These are phyloP conservation scores for Orientallactaga sibirica DNA, from an alignment of 2,797 vertebrate species.

Conservation along the genomic window DNA sequence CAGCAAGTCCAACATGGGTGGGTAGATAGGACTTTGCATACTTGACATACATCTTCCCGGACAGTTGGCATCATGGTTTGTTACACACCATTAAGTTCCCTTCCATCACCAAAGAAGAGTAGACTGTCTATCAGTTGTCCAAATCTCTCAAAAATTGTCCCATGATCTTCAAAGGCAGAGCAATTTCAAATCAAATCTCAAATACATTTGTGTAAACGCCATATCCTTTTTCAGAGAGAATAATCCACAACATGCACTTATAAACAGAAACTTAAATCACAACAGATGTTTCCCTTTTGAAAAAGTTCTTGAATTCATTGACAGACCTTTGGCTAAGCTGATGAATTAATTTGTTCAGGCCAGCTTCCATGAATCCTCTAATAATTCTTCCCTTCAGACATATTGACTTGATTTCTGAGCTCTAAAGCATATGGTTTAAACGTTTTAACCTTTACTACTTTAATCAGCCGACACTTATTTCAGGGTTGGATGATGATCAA, in stretches of 20 bases:
- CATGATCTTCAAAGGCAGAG: conserved; percentile 76
- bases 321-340: conserved; percentile 88
- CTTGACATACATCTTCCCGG: conserved; percentile 67
- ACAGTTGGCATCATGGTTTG: conserved; percentile 72
- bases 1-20: conserved; percentile 10
- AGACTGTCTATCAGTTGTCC: conserved; percentile 58
- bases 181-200: conserved; percentile 84
- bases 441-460: conserved; percentile 89
- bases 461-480: conserved; percentile 91
- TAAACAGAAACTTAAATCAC: conserved; percentile 87
- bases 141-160: conserved; percentile 71
- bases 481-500: conserved; percentile 85
- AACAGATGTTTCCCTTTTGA: conserved; percentile 89
- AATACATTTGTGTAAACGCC: conserved; percentile 83
- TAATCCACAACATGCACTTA: conserved; percentile 85
- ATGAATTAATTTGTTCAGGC: conserved; percentile 90
- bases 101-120: conserved; percentile 67
- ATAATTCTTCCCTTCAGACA: conserved; percentile 90
- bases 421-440: conserved; percentile 89
- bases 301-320: conserved; percentile 89
- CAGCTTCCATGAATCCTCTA: conserved; percentile 89
- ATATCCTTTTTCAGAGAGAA: conserved; percentile 82
- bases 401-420: conserved; percentile 90
- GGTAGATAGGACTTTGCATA: neutral
- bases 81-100: conserved; percentile 72